phyloP scores from a whole-genome alignment of 2,888 invertebrate species.

The Drosophila meridionalis region DNA sequence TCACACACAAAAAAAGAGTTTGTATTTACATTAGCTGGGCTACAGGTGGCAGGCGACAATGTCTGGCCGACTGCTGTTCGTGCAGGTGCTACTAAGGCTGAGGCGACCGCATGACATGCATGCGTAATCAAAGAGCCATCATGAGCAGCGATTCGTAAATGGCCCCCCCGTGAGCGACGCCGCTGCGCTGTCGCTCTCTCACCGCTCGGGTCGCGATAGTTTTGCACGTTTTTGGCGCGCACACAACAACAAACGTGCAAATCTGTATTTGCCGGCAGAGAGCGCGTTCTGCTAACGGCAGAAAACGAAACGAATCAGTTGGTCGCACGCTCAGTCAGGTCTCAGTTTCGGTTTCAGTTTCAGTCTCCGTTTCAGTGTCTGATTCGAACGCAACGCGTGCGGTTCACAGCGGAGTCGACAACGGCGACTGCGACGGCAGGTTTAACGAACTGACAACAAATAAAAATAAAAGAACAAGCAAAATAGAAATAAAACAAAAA shows the following conservation, averaged over 20 bases:
- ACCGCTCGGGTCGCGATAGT: constrained; percentile 18
- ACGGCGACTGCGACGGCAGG: constrained; percentile 19
- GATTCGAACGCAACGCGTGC: constrained; percentile 64
- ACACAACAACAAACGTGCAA: constrained; percentile 46
- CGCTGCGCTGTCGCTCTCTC: constrained; percentile 38
- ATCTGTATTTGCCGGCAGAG: constrained; percentile 61
- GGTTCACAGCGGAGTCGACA: constrained; percentile 51
- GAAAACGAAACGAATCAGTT: constrained; percentile 35
- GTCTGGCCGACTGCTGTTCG: neutral
- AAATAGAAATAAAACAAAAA: constrained; percentile 3
- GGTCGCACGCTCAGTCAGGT: constrained; percentile 24
- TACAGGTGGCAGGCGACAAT: constrained; percentile 43
- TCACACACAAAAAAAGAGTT: constrained; percentile 6
- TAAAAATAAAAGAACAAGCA: constrained; percentile 12
- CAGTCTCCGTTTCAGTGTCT: constrained; percentile 45
- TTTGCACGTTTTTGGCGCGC: constrained; percentile 69
- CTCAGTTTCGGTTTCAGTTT: constrained; percentile 16
- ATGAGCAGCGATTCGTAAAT: neutral
- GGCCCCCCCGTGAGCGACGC: constrained; percentile 20
- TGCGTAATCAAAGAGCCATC: neutral
- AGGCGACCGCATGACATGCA: constrained; percentile 6
- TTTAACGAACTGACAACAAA: constrained; percentile 41
- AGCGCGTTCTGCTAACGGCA: constrained; percentile 20
- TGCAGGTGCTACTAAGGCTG: constrained; percentile 1
- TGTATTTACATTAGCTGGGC: constrained; percentile 10